These are phyloP conservation scores for Pagrus major DNA, from an alignment of 2,113 vertebrate species.

Conservation along the genomic window DNA sequence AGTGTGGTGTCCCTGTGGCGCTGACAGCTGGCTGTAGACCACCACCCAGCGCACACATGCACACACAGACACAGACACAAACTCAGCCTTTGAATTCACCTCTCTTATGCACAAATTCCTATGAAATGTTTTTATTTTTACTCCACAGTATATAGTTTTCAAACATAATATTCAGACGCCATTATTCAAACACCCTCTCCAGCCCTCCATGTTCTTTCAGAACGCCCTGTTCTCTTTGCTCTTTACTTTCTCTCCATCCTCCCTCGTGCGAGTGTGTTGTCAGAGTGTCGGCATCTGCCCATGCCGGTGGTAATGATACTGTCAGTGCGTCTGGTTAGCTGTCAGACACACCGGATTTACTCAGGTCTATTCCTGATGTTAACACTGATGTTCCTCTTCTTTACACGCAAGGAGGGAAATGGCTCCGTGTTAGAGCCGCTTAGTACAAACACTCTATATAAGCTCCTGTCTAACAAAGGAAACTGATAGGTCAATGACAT, in stretches of 20 bases:
- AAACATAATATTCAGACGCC: conserved; percentile 51
- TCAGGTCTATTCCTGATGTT: conserved; percentile 72
- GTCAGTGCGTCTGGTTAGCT: conserved; percentile 78
- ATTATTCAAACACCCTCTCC: conserved; percentile 47
- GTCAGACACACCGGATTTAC: conserved; percentile 73
- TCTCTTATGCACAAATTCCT: conserved; percentile 33
- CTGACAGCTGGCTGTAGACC: conserved; percentile 83
- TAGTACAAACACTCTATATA: conserved; percentile 57
- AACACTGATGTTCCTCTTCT: conserved; percentile 75
- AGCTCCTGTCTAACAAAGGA: conserved; percentile 51
- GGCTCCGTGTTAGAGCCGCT: conserved; percentile 64
- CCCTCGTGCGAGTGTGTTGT: conserved; percentile 76
- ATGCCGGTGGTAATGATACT: conserved; percentile 76
- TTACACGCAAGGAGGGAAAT: conserved; percentile 71
- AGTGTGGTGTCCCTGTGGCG: conserved; percentile 81
- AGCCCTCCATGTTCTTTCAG: conserved; percentile 8
- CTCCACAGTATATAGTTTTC: conserved; percentile 33
- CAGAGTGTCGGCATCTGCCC: conserved; percentile 69
- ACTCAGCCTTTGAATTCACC: conserved; percentile 50
- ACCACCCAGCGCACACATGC: conserved; percentile 64
- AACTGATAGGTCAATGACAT: conserved; percentile 47
- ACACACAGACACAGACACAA: conserved; percentile 56
- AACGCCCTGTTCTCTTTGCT: conserved; percentile 29
- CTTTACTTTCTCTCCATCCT: conserved; percentile 38
- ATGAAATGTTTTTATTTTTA: conserved; percentile 58